Base-by-base conservation (phyloP, 2,888 invertebrate genomes). In the Polylopha cassiicola region DNA sequence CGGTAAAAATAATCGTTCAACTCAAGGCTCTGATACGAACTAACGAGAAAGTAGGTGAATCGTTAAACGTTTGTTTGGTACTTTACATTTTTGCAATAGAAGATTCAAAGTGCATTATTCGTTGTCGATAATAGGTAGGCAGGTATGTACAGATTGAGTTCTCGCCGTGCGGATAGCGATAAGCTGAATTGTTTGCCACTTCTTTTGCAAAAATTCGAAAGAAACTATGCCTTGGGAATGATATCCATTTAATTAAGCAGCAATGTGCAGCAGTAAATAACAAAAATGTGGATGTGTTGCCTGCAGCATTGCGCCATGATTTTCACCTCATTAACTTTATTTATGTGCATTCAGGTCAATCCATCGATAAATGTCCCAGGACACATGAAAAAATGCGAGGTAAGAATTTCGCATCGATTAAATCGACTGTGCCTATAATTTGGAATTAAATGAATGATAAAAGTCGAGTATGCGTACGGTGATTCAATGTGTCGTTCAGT, bases 261-360 rank as follows among this genome's bases (percentile, higher is more conserved):
- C 50, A 55, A 50, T 48, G 43, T 39, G 56, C 50, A 53, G 48
- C 56, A 55, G 57, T 55, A 57, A 61, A 58, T 55, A 58, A 55
- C 42, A 39, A 46, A 46, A 27, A 44, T 38, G 34, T 47, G 47
- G 44, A 37, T 44, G 37, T 42, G 38, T 39, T 44, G 41, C 38
- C 43, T 37, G 51, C 53, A 51, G 53, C 32, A 44, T 53, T 58
- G 50, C 61, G 64, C 56, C 65, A 68, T 71, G 66, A 69, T 69
- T 76, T 73, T 77, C 65, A 61, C 62, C 66, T 76, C 73, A 76
- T 79, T 78, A 76, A 70, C 59, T 75, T 74, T 73, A 76, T 76
- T 77, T 79, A 77, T 69, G 69, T 65, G 58, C 61, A 55, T 65
- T 62, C 66, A 46, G 66, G 63, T 67, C 69, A 73, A 68, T 74